Evolutionary conservation across 2,888 invertebrate species (phyloP), one percentile per base, ranked within the genome.

Genomic region (Globia sparganii): DNA sequence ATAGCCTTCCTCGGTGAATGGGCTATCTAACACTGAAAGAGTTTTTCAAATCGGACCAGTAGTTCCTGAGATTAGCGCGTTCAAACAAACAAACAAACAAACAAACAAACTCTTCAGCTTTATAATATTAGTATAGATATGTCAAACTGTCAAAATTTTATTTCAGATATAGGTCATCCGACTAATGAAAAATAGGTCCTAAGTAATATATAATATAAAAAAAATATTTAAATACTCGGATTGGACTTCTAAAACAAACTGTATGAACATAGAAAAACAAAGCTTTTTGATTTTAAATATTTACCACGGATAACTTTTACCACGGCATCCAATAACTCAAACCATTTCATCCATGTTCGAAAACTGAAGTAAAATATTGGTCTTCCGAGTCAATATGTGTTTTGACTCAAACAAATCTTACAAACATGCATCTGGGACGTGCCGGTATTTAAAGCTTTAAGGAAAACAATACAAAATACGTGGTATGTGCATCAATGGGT

Each of bases 311-410:
- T 67, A 40, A 49, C 34, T 43, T 68, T 66, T 75, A 58, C 74
- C 25, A 46, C 25, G 43, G 15, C 31, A n/a, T 69, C 28, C 31
- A 69, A 43, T 64, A 34, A 4, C 53, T 56, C 31, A 56, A 75
- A 21, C 13, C 0, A 56, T 70, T 80, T 67, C 46, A 67, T 37
- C 46, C 66, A 25, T 76, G 46, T 76, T 70, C 53, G 56, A 80
- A 80, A 80, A 31, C 70, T 28, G 6, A 46, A 69, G 18, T 25
- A 75, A 70, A 83, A 74, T 76, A 72, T 82, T 83, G 58, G 53
- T 66, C 46, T 72, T 40, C 43, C 15, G 40, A 77, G 80, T 61
- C 80, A 66, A 83, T 83, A 62, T 83, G 80, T 80, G 28, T 67
- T 68, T 72, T 25, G 70, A 71, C 65, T 73, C 69, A 83, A 77